phyloP scores from a whole-genome alignment of 2,888 invertebrate genomes.

The Melinopterus prodromus region DNA sequence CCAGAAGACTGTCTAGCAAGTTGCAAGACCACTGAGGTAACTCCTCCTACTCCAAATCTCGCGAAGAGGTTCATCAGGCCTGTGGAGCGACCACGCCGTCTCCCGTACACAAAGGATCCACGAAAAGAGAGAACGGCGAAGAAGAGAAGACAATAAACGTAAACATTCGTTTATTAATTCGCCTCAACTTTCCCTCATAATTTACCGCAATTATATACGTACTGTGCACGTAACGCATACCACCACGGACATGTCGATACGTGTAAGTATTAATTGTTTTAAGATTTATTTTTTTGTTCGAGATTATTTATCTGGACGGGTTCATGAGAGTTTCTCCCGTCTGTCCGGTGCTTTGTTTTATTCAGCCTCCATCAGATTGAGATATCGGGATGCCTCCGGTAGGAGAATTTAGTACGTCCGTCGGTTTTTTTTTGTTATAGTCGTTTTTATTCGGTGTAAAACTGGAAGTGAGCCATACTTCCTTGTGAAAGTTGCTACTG shows the following conservation, averaged over 20 bases:
- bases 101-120: background rate
- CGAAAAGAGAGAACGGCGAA: constrained; percentile 12
- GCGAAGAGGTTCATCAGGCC: constrained; percentile 16
- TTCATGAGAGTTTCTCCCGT: background rate
- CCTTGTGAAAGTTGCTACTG: background rate
- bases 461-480: background rate
- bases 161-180: constrained; percentile 20
- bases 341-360: background rate
- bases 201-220: background rate
- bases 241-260: constrained; percentile 17
- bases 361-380: background rate
- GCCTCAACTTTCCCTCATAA: constrained; percentile 15
- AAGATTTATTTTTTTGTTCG: constrained; percentile 14
- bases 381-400: background rate
- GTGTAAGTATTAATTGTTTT: constrained; percentile 15
- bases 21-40: constrained; percentile 15
- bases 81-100: background rate
- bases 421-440: background rate
- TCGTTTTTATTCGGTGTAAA: background rate
- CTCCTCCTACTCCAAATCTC: constrained; percentile 25
- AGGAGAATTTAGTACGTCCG: background rate
- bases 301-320: background rate
- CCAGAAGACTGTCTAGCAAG: constrained; percentile 22
- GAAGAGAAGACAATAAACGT: constrained; percentile 17
- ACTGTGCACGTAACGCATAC: background rate